Conservation (phyloP, 2,888 invertebrate species). For the Hydropsyche betteni region DNA sequence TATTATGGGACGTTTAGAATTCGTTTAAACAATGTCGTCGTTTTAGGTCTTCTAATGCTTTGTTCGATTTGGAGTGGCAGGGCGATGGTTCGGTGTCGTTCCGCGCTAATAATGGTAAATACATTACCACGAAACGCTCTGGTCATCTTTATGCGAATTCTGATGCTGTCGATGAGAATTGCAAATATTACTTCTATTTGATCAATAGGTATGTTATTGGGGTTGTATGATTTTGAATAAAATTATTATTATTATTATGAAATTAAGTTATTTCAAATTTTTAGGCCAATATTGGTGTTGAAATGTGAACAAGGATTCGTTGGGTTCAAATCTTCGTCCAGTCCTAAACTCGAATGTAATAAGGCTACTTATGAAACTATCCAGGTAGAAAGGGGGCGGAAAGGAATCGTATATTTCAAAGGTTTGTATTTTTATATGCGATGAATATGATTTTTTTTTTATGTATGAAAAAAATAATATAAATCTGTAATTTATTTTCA, state of each 20-base stretch:
- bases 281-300: constrained; percentile 88
- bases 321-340: constrained; percentile 82
- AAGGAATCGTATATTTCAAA: constrained; percentile 91
- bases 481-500: constrained; percentile 57
- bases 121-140: constrained; percentile 91
- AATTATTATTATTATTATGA: constrained; percentile 12
- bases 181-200: constrained; percentile 93
- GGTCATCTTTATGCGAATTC: constrained; percentile 92
- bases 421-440: constrained; percentile 64
- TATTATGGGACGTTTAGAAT: background rate
- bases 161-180: constrained; percentile 83
- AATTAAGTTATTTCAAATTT: background rate
- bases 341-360: constrained; percentile 91
- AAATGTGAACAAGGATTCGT: constrained; percentile 97
- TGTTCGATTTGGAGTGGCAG: constrained; percentile 93
- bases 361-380: constrained; percentile 95
- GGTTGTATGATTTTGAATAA: background rate
- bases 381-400: constrained; percentile 87
- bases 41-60: constrained; percentile 85
- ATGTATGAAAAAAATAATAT: background rate
- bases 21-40: background rate
- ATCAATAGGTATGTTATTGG: constrained; percentile 77
- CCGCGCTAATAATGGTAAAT: constrained; percentile 94
- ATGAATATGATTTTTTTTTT: background rate
- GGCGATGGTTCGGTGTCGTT: constrained; percentile 91